Evolutionary conservation across 2,888 invertebrate species (phyloP).

Genomic region (Balanococcus diminutus): DNA sequence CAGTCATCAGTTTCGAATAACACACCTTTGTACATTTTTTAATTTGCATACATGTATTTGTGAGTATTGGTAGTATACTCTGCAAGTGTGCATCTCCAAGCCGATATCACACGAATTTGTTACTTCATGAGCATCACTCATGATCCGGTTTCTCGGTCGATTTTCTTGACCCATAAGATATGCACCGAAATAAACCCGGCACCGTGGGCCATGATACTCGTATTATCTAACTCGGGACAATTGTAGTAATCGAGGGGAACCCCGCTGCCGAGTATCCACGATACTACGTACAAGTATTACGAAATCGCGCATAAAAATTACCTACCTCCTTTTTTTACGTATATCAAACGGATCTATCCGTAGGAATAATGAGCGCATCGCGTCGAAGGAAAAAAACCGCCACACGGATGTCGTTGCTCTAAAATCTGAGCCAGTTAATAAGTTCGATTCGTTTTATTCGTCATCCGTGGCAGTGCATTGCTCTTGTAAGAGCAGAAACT

Average conservation of each 20-base stretch:
- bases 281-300: background rate
- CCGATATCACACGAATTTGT: background rate
- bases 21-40: too few relatives aligned
- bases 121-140: background rate
- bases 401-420: slow-evolving; percentile 14
- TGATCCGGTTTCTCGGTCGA: background rate
- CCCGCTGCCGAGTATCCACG: background rate
- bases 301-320: background rate
- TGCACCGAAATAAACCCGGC: background rate
- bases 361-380: background rate
- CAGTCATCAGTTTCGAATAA: too few relatives aligned
- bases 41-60: too few relatives aligned
- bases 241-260: background rate
- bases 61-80: background rate
- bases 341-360: background rate
- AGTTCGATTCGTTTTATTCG: slow-evolving; percentile 8
- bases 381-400: background rate
- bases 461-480: background rate
- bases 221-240: background rate
- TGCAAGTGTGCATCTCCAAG: background rate
- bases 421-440: background rate
- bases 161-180: background rate
- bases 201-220: background rate
- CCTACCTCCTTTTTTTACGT: background rate
- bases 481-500: too few relatives aligned